Evolutionary conservation across 2,113 vertebrate genomes (phyloP).

Genomic region (Proterorhinus semilunaris): DNA sequence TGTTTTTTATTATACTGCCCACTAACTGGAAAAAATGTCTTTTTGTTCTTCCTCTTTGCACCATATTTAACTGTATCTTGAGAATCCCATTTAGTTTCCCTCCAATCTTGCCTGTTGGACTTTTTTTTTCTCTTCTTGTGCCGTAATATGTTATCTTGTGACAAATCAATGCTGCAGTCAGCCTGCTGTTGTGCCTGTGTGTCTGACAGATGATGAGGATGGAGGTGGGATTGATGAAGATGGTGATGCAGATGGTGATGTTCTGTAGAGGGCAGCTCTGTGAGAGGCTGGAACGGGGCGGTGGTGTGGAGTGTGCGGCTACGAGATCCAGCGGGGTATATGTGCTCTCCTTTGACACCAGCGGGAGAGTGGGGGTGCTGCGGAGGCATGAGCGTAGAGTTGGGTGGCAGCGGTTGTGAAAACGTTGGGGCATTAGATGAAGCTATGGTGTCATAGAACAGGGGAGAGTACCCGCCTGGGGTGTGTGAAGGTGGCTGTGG

Average conservation of each 20-base stretch:
- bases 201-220: conserved; percentile 68
- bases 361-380: conserved; percentile 78
- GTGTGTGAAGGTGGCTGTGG: conserved; percentile 71
- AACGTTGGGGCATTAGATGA: conserved; percentile 68
- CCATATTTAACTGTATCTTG: conserved; percentile 65
- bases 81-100: conserved; percentile 61
- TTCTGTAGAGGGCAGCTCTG: conserved; percentile 73
- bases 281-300: conserved; percentile 76
- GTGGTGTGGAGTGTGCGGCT: conserved; percentile 75
- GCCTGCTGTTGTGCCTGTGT: conserved; percentile 73
- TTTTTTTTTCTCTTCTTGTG: conserved; percentile 81
- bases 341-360: conserved; percentile 79
- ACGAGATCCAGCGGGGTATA: conserved; percentile 76
- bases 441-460: conserved; percentile 75
- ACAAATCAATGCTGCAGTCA: conserved; percentile 69
- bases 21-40: conserved; percentile 63
- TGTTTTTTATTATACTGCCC: conserved; percentile 67
- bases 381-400: conserved; percentile 75
- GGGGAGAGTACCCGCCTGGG: conserved; percentile 75
- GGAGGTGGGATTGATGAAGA: conserved; percentile 68
- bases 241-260: conserved; percentile 77
- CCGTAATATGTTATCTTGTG: conserved; percentile 63
- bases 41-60: conserved; percentile 65
- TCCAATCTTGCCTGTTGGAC: conserved; percentile 66
- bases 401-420: conserved; percentile 78